Percentiles rank a stretch among this genome's conserved stretches.
These are phyloP conservation scores for Babyrousa celebensis DNA, from an alignment of 2,797 vertebrate species.

Conservation along the genomic window DNA sequence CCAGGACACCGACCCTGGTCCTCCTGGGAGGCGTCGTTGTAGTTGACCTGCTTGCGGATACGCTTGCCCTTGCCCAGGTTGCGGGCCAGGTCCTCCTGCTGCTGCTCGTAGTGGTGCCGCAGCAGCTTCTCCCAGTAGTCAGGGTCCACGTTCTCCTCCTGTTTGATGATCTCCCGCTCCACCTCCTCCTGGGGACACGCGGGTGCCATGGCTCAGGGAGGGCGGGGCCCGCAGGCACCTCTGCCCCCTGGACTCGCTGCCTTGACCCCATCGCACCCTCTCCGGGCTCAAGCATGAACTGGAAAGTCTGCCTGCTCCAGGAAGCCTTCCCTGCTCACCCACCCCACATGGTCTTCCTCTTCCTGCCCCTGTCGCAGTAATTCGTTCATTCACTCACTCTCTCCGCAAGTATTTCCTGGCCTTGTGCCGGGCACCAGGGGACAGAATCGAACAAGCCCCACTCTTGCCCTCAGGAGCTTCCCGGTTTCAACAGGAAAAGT, in stretches of 20 bases:
- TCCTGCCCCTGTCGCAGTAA: rapidly evolving
- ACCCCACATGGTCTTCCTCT: not conserved
- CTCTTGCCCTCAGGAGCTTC: not conserved
- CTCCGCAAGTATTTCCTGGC: rapidly evolving
- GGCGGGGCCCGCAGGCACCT: rapidly evolving
- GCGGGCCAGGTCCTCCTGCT: conserved; percentile 98
- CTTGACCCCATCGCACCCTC: not conserved
- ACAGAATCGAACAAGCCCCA: no score
- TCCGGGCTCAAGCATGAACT: not conserved
- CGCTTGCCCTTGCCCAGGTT: conserved; percentile 99
- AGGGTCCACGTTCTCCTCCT: conserved; percentile 99
- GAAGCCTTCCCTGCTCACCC: not conserved
- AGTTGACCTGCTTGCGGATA: conserved; percentile 99
- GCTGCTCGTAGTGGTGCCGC: conserved; percentile 98
- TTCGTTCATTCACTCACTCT: not conserved
- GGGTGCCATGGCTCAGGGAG: rapidly evolving
- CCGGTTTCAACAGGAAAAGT: not conserved
- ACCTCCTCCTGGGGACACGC: conserved; percentile 95
- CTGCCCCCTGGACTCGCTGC: not conserved
- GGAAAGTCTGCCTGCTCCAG: not conserved
- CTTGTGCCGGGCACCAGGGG: not conserved
- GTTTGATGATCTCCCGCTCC: conserved; percentile 99
- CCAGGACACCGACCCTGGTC: conserved; percentile 95
- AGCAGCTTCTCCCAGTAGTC: conserved; percentile 99
- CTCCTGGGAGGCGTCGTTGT: conserved; percentile 98